Conservation (phyloP, 2,113 vertebrate species). For the Tapirus terrestris region DNA sequence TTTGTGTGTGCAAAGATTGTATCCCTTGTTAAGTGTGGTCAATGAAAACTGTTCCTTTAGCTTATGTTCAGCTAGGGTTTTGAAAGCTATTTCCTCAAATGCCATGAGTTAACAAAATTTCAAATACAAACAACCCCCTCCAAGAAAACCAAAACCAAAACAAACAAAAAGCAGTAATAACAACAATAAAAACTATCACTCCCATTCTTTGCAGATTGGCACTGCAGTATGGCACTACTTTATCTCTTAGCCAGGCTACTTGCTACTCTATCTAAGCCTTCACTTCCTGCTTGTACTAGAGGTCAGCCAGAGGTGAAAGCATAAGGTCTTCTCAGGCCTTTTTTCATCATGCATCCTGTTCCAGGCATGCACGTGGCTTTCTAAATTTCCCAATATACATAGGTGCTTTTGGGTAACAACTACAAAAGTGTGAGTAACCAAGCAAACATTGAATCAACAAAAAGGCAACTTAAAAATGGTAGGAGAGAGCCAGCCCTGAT, state of each 20-base stretch:
- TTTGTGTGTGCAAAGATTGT: neutral
- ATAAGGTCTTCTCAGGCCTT: neutral
- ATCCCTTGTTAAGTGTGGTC: too few species aligned
- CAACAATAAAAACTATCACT: neutral
- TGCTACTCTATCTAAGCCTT: neutral
- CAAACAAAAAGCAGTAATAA: neutral
- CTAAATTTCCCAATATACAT: too few species aligned
- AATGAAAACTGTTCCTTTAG: too few species aligned
- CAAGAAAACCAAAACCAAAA: neutral
- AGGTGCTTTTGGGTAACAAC: neutral
- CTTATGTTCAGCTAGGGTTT: too few species aligned
- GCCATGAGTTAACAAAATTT: neutral
- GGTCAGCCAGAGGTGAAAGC: neutral
- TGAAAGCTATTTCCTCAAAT: neutral
- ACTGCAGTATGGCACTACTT: neutral
- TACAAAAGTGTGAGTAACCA: neutral
- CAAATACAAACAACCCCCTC: neutral
- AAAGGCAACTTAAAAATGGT: too few species aligned
- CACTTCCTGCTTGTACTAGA: neutral
- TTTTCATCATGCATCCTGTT: too few species aligned
- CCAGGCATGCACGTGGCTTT: too few species aligned
- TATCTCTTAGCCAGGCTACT: neutral
- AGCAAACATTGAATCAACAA: neutral
- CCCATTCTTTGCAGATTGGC: too few species aligned
- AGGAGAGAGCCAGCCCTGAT: too few species aligned